Conservation (phyloP, 2,888 invertebrate genomes). For the Trichogramma evanescens region DNA sequence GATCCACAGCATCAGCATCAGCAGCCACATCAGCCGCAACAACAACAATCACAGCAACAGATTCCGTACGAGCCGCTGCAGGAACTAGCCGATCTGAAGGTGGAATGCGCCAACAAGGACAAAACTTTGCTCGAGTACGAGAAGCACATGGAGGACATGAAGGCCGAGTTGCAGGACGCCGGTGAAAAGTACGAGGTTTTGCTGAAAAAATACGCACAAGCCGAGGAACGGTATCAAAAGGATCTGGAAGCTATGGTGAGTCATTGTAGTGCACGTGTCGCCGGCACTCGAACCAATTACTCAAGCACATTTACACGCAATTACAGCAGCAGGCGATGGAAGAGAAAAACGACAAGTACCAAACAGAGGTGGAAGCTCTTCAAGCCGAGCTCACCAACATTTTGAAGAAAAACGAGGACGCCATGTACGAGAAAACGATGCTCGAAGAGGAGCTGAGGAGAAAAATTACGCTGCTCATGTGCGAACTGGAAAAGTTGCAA, state of each 20-base stretch:
- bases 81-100: conserved; percentile 39
- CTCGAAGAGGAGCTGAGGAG: conserved; percentile 24
- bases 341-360: conserved; percentile 29
- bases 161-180: conserved; percentile 28
- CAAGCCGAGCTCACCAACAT: conserved; percentile 27
- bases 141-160: conserved; percentile 37
- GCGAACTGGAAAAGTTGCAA: conserved; percentile 19
- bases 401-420: conserved; percentile 11
- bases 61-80: conserved; percentile 31
- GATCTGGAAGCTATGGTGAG: conserved; percentile 38
- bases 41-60: conserved; percentile 12
- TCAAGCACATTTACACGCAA: conserved; percentile 26
- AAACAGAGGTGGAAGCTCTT: conserved; percentile 27
- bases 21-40: conserved; percentile 28
- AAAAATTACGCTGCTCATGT: conserved; percentile 13
- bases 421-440: conserved; percentile 21
- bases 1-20: conserved; percentile 28
- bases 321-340: conserved; percentile 34
- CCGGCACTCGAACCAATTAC: too few relatives aligned
- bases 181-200: conserved; percentile 27
- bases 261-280: not conserved
- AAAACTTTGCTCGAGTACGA: conserved; percentile 41
- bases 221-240: conserved; percentile 31
- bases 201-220: conserved; percentile 25
- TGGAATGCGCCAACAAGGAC: conserved; percentile 40